Base-by-base conservation (phyloP, 2,113 vertebrate genomes). In the Hydropotes inermis region DNA sequence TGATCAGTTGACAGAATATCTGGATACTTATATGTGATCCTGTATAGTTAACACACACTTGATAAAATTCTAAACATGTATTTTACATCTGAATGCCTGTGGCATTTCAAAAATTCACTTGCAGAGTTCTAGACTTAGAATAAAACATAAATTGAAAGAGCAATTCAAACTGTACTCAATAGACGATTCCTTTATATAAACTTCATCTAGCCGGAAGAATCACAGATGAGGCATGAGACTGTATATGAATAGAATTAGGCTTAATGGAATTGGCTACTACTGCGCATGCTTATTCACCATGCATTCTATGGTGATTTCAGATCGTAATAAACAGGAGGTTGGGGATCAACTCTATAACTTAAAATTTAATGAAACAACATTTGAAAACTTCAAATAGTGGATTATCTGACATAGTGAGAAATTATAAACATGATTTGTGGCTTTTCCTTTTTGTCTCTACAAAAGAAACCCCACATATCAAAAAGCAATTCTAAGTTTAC, bases 401-500 rank as follows among this genome's bases (percentile, higher is more conserved):
- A 85, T 81, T 93, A 74, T 87, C 90, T 91, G 39, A 60, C 74
- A 89, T 1, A 36, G 28, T 93, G 33, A 9, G 7, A 87, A 93
- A 87, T 67, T 93, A 39, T 15, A 89, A 94, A 54, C n/a, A 47
- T 57, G 54, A 85, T 86, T 47, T 57, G 14, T 36, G 43, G 23
- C 4, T 47, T 70, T 95, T 55, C 55, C 25, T 58, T 61, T 92
- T 74, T 82, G n/a, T 55, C n/a, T 61, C 58, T 90, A 47, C 45
- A 85, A 87, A 95, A 43, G 27, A 88, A 94, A 79, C 7, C 45
- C 43, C 64, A 76, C 7, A 43, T 33, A 94, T 88, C 58, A 33
- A 89, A 91, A 92, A 92, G 33, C 57, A 94, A 96, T 57, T 95
- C 50, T 90, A 94, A 74, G 52, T 85, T 92, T 94, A 64, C 0